Evolutionary conservation across 2,888 invertebrate genomes (phyloP).

Genomic region (Mamestra brassicae): DNA sequence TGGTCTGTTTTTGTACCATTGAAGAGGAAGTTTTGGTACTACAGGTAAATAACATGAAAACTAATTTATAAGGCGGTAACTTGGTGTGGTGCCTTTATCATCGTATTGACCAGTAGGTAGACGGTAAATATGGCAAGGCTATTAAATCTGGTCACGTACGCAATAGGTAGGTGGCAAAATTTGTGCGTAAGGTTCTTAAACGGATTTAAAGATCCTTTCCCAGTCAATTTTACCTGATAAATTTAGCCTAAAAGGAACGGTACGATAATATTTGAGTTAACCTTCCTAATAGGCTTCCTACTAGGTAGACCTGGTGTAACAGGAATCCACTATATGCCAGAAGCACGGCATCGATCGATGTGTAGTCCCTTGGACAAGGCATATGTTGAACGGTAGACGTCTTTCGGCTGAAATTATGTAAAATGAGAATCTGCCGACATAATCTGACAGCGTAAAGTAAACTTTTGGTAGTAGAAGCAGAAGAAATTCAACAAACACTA

Average conservation of each 20-base stretch:
- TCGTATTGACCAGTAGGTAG: neutral
- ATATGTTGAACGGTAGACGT: neutral
- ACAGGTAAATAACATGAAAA: neutral
- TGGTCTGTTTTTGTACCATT: neutral
- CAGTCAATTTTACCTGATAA: neutral
- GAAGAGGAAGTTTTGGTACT: neutral
- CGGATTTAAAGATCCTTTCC: neutral
- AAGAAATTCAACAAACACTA: conserved; percentile 3
- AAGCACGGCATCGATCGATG: neutral
- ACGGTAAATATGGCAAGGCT: neutral
- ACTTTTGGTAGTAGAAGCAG: conserved; percentile 24
- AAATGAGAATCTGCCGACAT: neutral
- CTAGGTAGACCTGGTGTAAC: neutral
- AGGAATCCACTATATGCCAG: neutral
- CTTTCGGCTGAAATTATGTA: neutral
- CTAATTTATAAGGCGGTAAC: neutral
- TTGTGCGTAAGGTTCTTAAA: neutral
- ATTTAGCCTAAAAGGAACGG: neutral
- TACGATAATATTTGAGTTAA: neutral
- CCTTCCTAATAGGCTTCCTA: too few species aligned
- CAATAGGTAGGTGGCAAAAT: neutral
- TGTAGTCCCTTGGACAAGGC: too few species aligned
- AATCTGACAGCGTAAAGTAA: neutral
- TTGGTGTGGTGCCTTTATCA: too few species aligned
- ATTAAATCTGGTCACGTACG: neutral